These are phyloP conservation scores for Lipophrys pholis DNA, from an alignment of 2,113 vertebrate genomes.

Conservation along the genomic window DNA sequence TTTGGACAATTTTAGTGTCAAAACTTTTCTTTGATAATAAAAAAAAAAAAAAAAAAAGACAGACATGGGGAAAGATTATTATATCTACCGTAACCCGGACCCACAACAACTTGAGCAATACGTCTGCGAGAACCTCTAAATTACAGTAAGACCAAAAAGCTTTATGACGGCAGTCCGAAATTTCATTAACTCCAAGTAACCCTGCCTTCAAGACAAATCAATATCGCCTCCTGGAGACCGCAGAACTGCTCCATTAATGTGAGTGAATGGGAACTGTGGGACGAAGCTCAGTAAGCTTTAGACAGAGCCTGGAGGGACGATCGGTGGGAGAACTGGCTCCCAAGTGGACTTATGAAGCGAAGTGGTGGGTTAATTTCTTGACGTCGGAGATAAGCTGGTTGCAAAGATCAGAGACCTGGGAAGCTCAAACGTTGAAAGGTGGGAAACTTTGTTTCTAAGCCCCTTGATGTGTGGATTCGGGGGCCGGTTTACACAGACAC, in stretches of 20 bases:
- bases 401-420: slow-evolving; percentile 53
- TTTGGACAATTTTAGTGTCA: no score
- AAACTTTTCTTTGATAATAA: slow-evolving; percentile 2
- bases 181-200: slow-evolving; percentile 30
- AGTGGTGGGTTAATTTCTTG: slow-evolving; percentile 33
- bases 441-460: slow-evolving; percentile 58
- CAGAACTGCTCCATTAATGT: no score
- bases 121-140: background rate
- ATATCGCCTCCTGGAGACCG: background rate
- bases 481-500: slow-evolving; percentile 34
- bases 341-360: slow-evolving; percentile 35
- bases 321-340: slow-evolving; percentile 19
- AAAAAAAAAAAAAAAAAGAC: background rate
- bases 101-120: slow-evolving; percentile 10
- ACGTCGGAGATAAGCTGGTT: slow-evolving; percentile 32
- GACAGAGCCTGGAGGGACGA: background rate
- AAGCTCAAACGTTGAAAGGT: slow-evolving; percentile 51
- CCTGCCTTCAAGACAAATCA: slow-evolving; percentile 4
- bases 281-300: background rate
- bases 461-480: slow-evolving; percentile 63
- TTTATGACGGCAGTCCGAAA: slow-evolving; percentile 22
- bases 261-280: background rate
- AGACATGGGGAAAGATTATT: slow-evolving; percentile 20
- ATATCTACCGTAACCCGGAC: slow-evolving; percentile 5
- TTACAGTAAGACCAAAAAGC: slow-evolving; percentile 16